Evolutionary conservation across 92 coral and sea anemone genomes (phyloP).

Genomic region (Chrysogorgia sp.): DNA sequence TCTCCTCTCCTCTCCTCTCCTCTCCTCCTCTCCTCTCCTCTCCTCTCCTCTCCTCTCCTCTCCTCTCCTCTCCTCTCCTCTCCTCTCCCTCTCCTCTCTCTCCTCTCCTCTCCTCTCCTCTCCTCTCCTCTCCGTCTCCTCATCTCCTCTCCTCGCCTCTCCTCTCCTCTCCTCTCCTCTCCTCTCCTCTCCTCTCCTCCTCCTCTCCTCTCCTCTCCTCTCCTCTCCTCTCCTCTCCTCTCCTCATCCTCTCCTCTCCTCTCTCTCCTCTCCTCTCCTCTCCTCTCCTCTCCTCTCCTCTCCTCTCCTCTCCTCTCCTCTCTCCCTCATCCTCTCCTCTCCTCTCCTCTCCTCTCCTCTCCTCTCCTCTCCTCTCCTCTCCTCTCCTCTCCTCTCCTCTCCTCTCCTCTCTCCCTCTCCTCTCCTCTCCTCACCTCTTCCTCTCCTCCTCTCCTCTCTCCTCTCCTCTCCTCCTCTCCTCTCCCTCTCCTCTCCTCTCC

Average conservation of each 20-base stretch:
- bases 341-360: background rate
- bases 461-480: too few relatives aligned
- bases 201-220: background rate
- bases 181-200: background rate
- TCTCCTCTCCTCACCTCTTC: background rate
- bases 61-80: background rate
- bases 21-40: background rate
- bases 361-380: background rate
- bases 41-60: background rate
- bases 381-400: background rate
- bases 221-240: background rate
- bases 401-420: background rate
- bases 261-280: background rate
- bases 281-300: too few relatives aligned
- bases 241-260: background rate
- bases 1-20: too few relatives aligned
- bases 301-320: background rate
- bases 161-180: background rate
- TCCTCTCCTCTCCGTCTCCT: background rate
- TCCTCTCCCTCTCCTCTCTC: background rate
- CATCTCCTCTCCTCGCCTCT: background rate
- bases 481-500: too few relatives aligned
- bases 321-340: background rate
- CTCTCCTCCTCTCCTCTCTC: too few relatives aligned
- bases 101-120: background rate